Conservation (phyloP, 53 echinoderm and acorn worm species). For the Henricia sp. region DNA sequence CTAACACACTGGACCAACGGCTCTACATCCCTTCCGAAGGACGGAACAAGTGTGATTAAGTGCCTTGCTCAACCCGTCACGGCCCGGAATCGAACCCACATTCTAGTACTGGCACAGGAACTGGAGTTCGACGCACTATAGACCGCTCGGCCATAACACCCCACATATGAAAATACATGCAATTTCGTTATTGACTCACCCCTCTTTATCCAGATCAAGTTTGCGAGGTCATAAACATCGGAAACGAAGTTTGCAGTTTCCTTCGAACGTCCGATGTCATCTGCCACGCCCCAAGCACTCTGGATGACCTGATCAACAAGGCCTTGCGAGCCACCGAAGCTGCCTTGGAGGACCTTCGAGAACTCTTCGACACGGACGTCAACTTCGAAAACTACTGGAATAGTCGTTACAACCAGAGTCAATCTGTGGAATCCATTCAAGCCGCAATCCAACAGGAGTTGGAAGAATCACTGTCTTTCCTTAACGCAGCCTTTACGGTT, state of each 20-base stretch:
- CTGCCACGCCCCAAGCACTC: constrained; percentile 58
- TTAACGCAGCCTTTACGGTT: constrained; percentile 69
- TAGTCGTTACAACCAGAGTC: constrained; percentile 64
- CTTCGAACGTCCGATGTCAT: constrained; percentile 44
- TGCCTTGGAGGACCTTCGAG: constrained; percentile 55
- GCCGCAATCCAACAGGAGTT: constrained; percentile 73
- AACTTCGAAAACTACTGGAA: constrained; percentile 82
- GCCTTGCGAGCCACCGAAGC: constrained; percentile 29
- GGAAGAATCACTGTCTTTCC: constrained; percentile 61
- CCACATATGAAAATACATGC: no score
- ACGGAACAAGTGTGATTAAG: no score
- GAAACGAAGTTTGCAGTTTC: constrained; percentile 55
- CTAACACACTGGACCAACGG: no score
- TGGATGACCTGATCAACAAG: constrained; percentile 62
- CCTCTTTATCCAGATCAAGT: constrained; percentile 39
- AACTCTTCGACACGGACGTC: constrained; percentile 70
- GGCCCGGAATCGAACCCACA: no score
- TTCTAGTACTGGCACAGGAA: no score
- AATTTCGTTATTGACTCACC: neutral
- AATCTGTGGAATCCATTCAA: constrained; percentile 73
- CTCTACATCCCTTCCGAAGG: no score
- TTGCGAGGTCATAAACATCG: constrained; percentile 72
- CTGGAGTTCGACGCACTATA: no score
- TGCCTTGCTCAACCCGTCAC: no score
- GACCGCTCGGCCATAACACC: no score